A percentile compares a stretch with the other conserved stretches of the same genome.
phyloP scores from a whole-genome alignment of 2,113 vertebrate genomes.

The Calidris pygmaea region DNA sequence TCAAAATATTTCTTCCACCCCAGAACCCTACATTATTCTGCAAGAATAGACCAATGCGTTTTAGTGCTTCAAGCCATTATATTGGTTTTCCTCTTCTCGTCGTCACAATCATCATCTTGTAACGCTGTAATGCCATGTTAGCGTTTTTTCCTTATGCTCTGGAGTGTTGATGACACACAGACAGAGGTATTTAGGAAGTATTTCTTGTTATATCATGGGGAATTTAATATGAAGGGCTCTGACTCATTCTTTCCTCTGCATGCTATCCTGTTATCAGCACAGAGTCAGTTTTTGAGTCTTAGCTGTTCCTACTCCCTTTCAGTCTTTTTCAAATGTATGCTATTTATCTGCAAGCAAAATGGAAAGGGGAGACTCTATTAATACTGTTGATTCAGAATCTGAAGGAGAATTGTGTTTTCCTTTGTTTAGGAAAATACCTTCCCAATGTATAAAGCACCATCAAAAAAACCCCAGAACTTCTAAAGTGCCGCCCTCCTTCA shows the following conservation, averaged over 20 bases:
- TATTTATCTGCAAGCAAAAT: not conserved
- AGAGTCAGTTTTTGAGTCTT: not conserved
- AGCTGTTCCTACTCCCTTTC: not conserved
- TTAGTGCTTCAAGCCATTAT: not conserved
- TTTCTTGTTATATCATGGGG: not conserved
- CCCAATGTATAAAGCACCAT: not conserved
- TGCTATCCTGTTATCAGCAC: not conserved
- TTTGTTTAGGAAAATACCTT: not conserved
- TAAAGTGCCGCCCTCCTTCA: accelerated
- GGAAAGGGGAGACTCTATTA: not conserved
- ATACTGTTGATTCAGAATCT: not conserved
- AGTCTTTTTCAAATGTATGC: not conserved
- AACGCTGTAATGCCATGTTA: not conserved
- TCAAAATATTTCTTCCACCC: not conserved
- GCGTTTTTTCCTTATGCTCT: accelerated
- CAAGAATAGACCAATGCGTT: not conserved
- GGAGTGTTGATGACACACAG: not conserved
- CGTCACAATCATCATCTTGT: not conserved
- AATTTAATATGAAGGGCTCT: not conserved
- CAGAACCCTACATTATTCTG: not conserved
- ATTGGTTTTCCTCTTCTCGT: not conserved
- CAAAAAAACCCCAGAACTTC: not conserved
- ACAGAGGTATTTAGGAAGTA: not conserved
- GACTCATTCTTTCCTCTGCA: not conserved
- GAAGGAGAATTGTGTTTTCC: not conserved